These are phyloP conservation scores for Eubasilissa regina DNA, from an alignment of 1,140 invertebrate genomes.

Conservation along the genomic window DNA sequence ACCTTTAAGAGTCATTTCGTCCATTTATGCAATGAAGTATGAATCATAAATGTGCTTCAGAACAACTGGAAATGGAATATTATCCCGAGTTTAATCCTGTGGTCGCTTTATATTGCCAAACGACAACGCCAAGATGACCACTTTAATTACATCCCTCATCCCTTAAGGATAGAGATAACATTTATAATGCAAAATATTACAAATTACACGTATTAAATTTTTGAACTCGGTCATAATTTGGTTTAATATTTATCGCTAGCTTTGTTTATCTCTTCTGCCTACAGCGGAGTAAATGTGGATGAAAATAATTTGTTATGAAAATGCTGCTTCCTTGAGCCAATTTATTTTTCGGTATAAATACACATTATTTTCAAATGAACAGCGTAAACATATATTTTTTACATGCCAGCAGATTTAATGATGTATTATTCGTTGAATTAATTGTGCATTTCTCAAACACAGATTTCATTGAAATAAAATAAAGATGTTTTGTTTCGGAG, in stretches of 20 bases:
- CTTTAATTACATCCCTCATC: slow-evolving; percentile 7
- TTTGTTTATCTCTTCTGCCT: neutral
- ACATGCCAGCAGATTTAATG: too few species aligned
- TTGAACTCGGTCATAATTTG: neutral
- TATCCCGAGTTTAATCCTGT: neutral
- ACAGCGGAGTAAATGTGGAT: too few species aligned
- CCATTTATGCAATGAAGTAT: neutral
- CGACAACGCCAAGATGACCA: slow-evolving; percentile 9
- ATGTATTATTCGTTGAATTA: too few species aligned
- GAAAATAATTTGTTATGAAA: too few species aligned
- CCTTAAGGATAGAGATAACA: neutral
- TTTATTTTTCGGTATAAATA: too few species aligned
- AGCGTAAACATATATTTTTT: too few species aligned
- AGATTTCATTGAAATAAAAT: too few species aligned
- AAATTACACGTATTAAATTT: slow-evolving; percentile 2
- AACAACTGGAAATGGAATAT: neutral
- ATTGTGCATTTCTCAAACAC: too few species aligned
- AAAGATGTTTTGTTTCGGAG: too few species aligned
- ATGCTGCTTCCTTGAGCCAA: too few species aligned
- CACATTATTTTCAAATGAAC: too few species aligned
- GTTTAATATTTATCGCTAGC: neutral
- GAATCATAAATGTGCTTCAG: slow-evolving; percentile 1
- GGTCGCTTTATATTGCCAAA: neutral
- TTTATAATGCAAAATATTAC: slow-evolving; percentile 19
- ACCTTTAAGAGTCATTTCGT: neutral